Conservation (phyloP, 2,888 invertebrate genomes). For the Apoderus coryli region DNA sequence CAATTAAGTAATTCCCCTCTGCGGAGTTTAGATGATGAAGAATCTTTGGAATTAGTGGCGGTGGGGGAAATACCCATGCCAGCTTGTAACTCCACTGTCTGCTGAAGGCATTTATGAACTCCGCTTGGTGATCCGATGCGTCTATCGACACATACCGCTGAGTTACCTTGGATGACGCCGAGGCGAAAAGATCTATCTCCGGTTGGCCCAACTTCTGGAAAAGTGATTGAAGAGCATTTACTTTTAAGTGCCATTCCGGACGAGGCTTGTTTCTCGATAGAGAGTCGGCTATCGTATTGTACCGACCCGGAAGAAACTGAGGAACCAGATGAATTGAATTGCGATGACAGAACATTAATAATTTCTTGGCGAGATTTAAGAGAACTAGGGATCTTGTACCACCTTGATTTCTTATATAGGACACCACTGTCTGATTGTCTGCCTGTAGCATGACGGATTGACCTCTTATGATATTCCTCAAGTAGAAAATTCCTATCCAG, state of each 20-base stretch:
- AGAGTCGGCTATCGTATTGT: too few species aligned
- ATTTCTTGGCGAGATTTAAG: too few species aligned
- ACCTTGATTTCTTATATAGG: slow-evolving; percentile 13
- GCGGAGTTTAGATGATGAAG: slow-evolving; percentile 17
- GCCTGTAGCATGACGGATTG: slow-evolving; percentile 11
- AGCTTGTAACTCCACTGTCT: slow-evolving; percentile 12
- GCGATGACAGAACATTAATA: slow-evolving; percentile 8
- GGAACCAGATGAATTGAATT: slow-evolving; percentile 7
- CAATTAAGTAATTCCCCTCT: slow-evolving; percentile 16
- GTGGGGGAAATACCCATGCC: slow-evolving; percentile 22
- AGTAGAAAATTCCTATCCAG: slow-evolving; percentile 4
- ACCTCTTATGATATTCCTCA: slow-evolving; percentile 1
- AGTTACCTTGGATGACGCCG: slow-evolving; percentile 13
- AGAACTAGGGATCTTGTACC: slow-evolving; percentile 11
- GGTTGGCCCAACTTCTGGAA: slow-evolving; percentile 15
- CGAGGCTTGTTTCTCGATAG: slow-evolving; percentile 7
- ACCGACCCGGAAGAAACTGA: slow-evolving; percentile 14
- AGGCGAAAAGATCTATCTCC: slow-evolving; percentile 16
- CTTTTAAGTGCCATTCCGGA: slow-evolving; percentile 14
- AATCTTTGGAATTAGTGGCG: slow-evolving; percentile 18
- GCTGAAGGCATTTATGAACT: slow-evolving; percentile 16
- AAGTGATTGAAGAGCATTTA: slow-evolving; percentile 6
- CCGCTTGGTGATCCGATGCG: slow-evolving; percentile 10
- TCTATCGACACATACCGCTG: slow-evolving; percentile 13
- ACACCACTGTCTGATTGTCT: slow-evolving; percentile 14